A percentile compares a stretch with the other conserved stretches of the same genome.
phyloP scores from a whole-genome alignment of 2,113 vertebrate genomes.

The Aix galericulata region DNA sequence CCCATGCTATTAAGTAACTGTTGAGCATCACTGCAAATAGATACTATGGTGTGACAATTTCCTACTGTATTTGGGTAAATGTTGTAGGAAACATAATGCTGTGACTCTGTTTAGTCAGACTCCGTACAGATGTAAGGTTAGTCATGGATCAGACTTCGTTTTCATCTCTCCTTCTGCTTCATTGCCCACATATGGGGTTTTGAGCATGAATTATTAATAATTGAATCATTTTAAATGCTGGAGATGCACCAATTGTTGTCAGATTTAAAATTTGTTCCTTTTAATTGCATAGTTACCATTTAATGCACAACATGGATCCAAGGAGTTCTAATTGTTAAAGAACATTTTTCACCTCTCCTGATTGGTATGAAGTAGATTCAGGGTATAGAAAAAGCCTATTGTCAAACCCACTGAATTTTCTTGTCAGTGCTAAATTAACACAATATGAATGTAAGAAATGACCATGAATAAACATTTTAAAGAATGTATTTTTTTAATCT shows the following conservation, averaged over 20 bases:
- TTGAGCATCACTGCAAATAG: constrained; percentile 46
- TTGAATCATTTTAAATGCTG: constrained; percentile 87
- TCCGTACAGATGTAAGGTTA: constrained; percentile 75
- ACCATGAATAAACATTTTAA: not conserved
- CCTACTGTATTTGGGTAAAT: constrained; percentile 60
- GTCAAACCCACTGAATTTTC: constrained; percentile 2
- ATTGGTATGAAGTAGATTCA: not conserved
- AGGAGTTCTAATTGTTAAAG: constrained; percentile 65
- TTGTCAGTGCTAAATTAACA: not conserved
- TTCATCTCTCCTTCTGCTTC: constrained; percentile 74
- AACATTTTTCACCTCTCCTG: constrained; percentile 37
- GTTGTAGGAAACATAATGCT: constrained; percentile 57
- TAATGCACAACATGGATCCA: constrained; percentile 70
- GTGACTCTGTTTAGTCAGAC: constrained; percentile 51
- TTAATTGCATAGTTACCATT: constrained; percentile 83
- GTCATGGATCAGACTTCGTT: constrained; percentile 73
- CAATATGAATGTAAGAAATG: not conserved
- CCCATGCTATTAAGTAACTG: constrained; percentile 25
- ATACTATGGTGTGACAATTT: constrained; percentile 61
- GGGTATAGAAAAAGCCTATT: not conserved
- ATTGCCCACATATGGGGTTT: constrained; percentile 81
- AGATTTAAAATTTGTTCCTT: constrained; percentile 89
- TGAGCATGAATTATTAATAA: constrained; percentile 86
- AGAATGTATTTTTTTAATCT: not conserved
- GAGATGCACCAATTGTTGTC: constrained; percentile 88